Evolutionary conservation across 2,888 invertebrate genomes (phyloP), one percentile per base, ranked within the genome.

Genomic region (Xestia c-nigrum): DNA sequence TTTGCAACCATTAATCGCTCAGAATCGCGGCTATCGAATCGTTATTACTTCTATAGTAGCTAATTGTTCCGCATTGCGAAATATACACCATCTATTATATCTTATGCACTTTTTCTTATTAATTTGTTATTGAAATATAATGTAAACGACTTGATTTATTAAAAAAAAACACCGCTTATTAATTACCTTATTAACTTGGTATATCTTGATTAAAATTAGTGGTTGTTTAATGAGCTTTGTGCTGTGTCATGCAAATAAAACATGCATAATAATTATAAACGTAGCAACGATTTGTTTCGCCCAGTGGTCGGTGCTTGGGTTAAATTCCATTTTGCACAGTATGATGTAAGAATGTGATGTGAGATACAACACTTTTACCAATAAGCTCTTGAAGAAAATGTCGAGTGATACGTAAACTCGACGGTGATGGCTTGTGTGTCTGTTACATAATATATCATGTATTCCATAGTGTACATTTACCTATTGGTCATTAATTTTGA

Each of bases 361-460:
- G 57, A 83, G 64, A 69, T 75, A 55, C 68, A 82, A 70, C 61
- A 69, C 69, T 69, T 81, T 68, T 80, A 77, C 68, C 66, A 76
- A 69, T 72, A 75, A 76, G 67, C 68, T 83, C 76, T 76, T 55
- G 47, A 80, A 70, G 73, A 78, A 86, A 85, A 87, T 86, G 85
- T 86, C 87, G 78, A 86, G 80, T 83, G 83, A 73, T 75, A 75
- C 70, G 85, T 85, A 80, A 83, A 86, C 71, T 65, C 64, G 52
- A 50, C 64, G 63, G 68, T 67, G 61, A 74, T 64, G 67, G 65
- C 40, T 65, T 55, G 55, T 74, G 59, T 61, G 70, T 73, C 12
- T 76, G 59, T 87, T 87, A 76, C 21, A 75, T 87, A 73, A 84
- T 12, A 55, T 79, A 52, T 67, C 14, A 77, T 69, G 5, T 55